A percentile compares a stretch with the other conserved stretches of the same genome.
Evolutionary conservation across 2,888 invertebrate species (phyloP).

Genomic region (Lordiphosa fenestrarum): DNA sequence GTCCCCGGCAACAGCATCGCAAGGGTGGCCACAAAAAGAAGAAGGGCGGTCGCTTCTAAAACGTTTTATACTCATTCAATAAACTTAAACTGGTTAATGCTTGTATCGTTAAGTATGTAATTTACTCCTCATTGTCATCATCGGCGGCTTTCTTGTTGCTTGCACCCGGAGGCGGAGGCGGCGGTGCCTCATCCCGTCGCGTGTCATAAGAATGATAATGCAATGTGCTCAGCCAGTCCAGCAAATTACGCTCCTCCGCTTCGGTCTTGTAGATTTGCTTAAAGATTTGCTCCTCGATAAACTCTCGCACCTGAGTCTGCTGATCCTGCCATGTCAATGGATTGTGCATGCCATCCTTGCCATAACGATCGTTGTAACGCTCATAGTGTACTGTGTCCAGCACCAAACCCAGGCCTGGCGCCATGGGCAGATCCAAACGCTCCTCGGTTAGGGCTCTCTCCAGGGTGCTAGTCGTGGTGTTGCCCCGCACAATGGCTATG

Average conservation of each 20-base stretch:
- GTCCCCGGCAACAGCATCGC: conserved; percentile 86
- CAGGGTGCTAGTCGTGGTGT: conserved; percentile 85
- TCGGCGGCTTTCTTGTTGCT: conserved; percentile 30
- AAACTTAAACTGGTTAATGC: conserved; percentile 24
- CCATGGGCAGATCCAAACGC: conserved; percentile 94
- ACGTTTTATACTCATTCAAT: conserved; percentile 18
- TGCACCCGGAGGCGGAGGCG: conserved; percentile 1
- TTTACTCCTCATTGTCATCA: conserved; percentile 57
- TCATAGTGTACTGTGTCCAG: conserved; percentile 96
- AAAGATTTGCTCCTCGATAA: conserved; percentile 89
- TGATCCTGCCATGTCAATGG: conserved; percentile 89
- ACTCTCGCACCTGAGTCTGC: conserved; percentile 86
- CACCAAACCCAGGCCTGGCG: conserved; percentile 96
- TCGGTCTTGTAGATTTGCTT: conserved; percentile 92
- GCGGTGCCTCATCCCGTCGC: conserved; percentile 68
- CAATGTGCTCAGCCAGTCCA: conserved; percentile 87
- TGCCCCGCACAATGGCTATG: conserved; percentile 90
- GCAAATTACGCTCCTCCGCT: conserved; percentile 87
- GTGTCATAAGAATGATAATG: conserved; percentile 85
- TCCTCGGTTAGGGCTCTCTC: conserved; percentile 85
- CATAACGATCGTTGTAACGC: conserved; percentile 91
- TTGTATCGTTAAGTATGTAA: background rate
- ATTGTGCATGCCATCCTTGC: conserved; percentile 92
- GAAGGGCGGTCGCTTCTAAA: conserved; percentile 82
- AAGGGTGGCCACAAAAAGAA: conserved; percentile 89